phyloP scores from a whole-genome alignment of 2,797 vertebrate species.

The Fundulus diaphanus region DNA sequence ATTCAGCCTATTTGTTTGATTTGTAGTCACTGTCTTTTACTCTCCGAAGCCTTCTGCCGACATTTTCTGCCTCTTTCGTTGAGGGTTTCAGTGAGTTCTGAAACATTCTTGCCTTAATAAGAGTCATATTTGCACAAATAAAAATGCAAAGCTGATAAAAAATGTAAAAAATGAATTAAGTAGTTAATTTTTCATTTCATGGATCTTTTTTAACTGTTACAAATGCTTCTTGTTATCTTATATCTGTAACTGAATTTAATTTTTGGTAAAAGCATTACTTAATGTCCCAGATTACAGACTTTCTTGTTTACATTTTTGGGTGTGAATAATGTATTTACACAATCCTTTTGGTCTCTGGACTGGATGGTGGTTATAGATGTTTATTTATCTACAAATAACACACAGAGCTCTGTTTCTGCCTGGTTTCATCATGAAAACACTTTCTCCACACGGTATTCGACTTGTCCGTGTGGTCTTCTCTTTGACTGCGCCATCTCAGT shows the following conservation, averaged over 20 bases:
- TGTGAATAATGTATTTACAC: neutral
- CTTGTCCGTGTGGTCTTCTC: no score
- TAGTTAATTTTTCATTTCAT: no score
- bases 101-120: neutral
- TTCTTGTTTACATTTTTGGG: neutral
- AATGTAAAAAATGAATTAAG: no score
- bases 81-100: neutral
- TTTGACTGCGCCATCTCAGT: no score
- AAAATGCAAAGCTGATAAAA: neutral
- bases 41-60: neutral
- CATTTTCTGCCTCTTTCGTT: neutral
- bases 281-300: neutral
- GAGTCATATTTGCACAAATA: neutral
- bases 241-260: neutral
- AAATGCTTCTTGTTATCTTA: neutral
- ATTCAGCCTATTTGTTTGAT: constrained; percentile 6
- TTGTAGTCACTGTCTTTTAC: constrained; percentile 2
- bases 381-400: constrained; percentile 53
- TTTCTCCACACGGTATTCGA: no score
- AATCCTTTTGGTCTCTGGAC: neutral
- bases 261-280: neutral
- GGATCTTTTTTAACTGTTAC: no score
- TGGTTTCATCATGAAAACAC: no score
- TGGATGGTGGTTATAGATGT: constrained; percentile 19
- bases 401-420: neutral